Evolutionary conservation across 2,888 invertebrate genomes (phyloP), one percentile per base, ranked within the genome.

Genomic region (Mythimna vitellina): DNA sequence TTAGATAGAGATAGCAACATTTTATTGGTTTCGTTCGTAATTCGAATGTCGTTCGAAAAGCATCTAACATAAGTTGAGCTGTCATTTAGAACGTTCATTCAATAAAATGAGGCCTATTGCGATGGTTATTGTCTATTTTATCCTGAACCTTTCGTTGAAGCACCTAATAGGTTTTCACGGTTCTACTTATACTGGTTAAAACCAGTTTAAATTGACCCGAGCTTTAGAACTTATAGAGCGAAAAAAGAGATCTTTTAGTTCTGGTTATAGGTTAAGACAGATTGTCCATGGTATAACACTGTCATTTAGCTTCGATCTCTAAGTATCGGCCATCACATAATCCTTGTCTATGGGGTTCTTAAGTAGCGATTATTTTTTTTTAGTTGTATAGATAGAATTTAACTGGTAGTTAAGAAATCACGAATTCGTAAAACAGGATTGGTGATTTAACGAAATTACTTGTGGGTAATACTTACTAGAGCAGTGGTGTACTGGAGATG

Each of bases 51-150:
- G 85, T 84, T 82, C 78, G 85, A 82, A 81, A 69, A 56, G 60
- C 57, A 64, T 84, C 87, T 85, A 79, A 72, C 80, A 70, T 85
- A 76, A 76, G 60, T 80, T 86, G 87, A 86, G 69, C 87, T 80
- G 72, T 82, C 63, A 66, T 76, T 67, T 64, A 63, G 73, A 83
- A 81, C 76, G 76, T 78, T 85, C 68, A 63, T 86, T 77, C 70
- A 71, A 80, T 72, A 70, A 75, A 82, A 75, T 69, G 70, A 73
- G 85, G 78, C 72, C 81, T 82, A 76, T 85, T 61, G 57, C 60
- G 9, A 61, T 80, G 76, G 82, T 73, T 20, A 53, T 35, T 0
- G 69, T n/a, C 85, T 61, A 82, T 51, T 64, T 70, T 84, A 86
- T 51, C 25, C 49, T 71, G 86, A 79, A 3, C 86, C 32, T 0